These are phyloP conservation scores for Eulacestoma nigropectus DNA, from an alignment of 2,113 vertebrate genomes.

Conservation along the genomic window DNA sequence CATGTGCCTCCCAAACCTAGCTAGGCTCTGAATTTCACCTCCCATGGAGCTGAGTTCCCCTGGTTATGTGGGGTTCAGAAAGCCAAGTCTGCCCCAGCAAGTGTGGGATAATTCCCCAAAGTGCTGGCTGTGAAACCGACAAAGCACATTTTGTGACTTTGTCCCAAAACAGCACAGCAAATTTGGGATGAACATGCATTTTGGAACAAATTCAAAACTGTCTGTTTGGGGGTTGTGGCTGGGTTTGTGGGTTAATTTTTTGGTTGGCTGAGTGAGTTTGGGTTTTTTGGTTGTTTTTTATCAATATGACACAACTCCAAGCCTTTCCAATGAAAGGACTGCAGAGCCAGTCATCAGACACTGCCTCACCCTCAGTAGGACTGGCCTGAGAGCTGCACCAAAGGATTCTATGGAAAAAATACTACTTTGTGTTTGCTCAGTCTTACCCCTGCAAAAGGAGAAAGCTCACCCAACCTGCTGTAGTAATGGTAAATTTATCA, in stretches of 20 bases:
- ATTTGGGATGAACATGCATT: not conserved
- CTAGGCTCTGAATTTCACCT: not conserved
- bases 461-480: not conserved
- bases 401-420: not conserved
- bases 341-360: rapidly evolving
- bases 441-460: not conserved
- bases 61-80: not conserved
- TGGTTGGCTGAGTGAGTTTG: not conserved
- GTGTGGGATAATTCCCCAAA: not conserved
- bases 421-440: not conserved
- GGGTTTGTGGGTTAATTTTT: not conserved
- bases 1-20: not conserved
- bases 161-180: not conserved
- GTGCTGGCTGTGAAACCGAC: not conserved
- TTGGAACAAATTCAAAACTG: not conserved
- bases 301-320: not conserved
- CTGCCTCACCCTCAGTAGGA: not conserved
- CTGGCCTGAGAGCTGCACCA: not conserved
- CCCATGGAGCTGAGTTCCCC: not conserved
- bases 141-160: not conserved
- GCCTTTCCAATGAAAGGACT: not conserved
- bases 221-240: not conserved
- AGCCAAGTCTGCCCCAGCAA: not conserved
- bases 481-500: not conserved
- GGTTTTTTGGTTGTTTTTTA: not conserved